Conservation (phyloP, 64 coral and sea anemone genomes). For the Stichodactyla helianthus region DNA sequence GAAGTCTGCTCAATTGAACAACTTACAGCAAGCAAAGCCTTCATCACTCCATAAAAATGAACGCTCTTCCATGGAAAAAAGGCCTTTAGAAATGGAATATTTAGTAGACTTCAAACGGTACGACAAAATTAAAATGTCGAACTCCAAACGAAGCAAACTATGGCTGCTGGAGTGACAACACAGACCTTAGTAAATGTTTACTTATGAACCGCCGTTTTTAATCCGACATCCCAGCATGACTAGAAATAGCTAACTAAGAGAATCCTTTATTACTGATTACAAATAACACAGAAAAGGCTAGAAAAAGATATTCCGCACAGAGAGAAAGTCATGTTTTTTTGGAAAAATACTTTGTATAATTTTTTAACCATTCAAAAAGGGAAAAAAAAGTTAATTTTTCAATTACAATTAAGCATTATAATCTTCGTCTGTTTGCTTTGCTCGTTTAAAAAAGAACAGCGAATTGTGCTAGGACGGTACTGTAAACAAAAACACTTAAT, state of each 20-base stretch:
- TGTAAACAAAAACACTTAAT: not conserved
- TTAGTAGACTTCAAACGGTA: not conserved
- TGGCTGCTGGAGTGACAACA: no score
- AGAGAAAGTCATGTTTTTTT: not conserved
- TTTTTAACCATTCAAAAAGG: not conserved
- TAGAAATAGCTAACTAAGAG: not conserved
- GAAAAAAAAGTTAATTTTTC: not conserved
- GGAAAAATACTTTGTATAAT: not conserved
- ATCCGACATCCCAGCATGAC: not conserved
- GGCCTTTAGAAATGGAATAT: no score
- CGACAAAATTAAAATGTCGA: not conserved
- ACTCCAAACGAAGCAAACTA: not conserved
- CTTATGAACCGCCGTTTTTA: not conserved
- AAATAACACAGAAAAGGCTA: not conserved
- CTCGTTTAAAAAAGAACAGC: not conserved
- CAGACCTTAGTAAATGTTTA: not conserved
- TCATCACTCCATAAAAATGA: not conserved
- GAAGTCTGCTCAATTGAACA: not conserved
- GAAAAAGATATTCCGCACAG: not conserved
- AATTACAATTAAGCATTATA: not conserved
- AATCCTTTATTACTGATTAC: not conserved
- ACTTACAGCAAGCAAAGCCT: not conserved
- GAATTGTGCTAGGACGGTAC: not conserved
- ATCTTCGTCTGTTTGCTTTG: slow-evolving; percentile 5
- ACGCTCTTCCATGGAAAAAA: not conserved